phyloP scores from a whole-genome alignment of 1,140 invertebrate genomes.

The Mycetomoellerius zeteki region DNA sequence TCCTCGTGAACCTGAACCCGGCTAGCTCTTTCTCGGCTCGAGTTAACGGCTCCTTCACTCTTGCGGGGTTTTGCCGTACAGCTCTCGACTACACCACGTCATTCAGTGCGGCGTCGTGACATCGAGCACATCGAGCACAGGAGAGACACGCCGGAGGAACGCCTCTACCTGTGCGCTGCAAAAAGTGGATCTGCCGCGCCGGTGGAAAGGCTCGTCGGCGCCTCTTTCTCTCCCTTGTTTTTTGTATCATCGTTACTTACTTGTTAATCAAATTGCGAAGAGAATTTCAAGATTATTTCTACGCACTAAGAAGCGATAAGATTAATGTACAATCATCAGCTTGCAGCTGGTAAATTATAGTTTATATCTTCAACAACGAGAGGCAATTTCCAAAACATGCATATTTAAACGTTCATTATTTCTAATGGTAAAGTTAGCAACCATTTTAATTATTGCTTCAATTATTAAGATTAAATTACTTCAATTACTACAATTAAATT shows the following conservation, averaged over 20 bases:
- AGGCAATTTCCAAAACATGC: background rate
- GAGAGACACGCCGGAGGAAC: constrained; percentile 47
- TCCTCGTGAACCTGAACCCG: constrained; percentile 7
- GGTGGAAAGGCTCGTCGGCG: constrained; percentile 43
- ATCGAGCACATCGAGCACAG: constrained; percentile 26
- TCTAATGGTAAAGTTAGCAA: background rate
- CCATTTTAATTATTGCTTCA: constrained; percentile 7
- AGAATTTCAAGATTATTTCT: constrained; percentile 54
- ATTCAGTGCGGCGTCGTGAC: constrained; percentile 43
- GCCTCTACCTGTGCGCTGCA: constrained; percentile 49
- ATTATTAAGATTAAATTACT: constrained; percentile 1
- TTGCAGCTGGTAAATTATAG: constrained; percentile 1
- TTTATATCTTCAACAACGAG: background rate
- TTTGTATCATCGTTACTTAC: constrained; percentile 22
- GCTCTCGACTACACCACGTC: constrained; percentile 17
- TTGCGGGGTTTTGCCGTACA: constrained; percentile 24
- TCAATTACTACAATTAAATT: background rate
- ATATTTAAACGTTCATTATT: background rate
- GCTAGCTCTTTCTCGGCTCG: constrained; percentile 31
- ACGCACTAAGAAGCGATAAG: constrained; percentile 15
- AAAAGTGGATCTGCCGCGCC: constrained; percentile 49
- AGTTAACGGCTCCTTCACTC: constrained; percentile 46
- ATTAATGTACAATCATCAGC: constrained; percentile 38
- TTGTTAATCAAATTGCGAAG: constrained; percentile 55
- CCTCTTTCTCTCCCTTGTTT: constrained; percentile 24